phyloP scores from a whole-genome alignment of 2,888 invertebrate genomes.

The Helicoverpa assulta region DNA sequence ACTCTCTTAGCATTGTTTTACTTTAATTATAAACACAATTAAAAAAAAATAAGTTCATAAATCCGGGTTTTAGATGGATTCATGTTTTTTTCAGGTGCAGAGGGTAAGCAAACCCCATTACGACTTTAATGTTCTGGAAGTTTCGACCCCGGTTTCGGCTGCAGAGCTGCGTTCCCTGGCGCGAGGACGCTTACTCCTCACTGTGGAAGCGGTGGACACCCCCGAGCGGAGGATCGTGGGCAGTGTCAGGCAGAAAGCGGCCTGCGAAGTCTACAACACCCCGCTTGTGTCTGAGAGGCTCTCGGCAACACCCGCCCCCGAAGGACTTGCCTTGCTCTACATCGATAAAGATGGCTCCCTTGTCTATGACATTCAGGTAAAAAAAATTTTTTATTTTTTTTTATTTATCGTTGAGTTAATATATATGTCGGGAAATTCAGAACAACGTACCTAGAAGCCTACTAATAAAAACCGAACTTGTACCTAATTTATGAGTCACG shows the following conservation, averaged over 20 bases:
- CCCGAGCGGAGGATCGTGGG: constrained; percentile 93
- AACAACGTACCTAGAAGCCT: not conserved
- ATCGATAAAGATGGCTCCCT: constrained; percentile 94
- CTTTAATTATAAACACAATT: not conserved
- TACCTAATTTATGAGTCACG: not conserved
- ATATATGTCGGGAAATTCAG: not conserved
- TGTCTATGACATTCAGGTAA: constrained; percentile 93
- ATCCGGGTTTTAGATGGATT: constrained; percentile 45
- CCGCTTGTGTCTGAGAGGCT: constrained; percentile 90
- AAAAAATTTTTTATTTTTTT: too few relatives aligned
- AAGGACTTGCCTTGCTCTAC: constrained; percentile 94
- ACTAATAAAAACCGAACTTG: not conserved
- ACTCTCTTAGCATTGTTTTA: not conserved
- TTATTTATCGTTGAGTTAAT: too few relatives aligned
- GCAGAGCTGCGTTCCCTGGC: constrained; percentile 94
- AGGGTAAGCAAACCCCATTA: constrained; percentile 93
- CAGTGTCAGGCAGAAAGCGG: constrained; percentile 92
- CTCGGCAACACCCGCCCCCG: constrained; percentile 85
- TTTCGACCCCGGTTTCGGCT: constrained; percentile 94
- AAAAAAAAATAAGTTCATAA: not conserved
- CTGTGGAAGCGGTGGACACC: constrained; percentile 92
- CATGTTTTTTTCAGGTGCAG: constrained; percentile 86
- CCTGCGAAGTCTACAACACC: constrained; percentile 95
- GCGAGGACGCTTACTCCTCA: constrained; percentile 93
- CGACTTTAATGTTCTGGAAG: constrained; percentile 94